Evolutionary conservation across 2,797 vertebrate genomes (phyloP).

Genomic region (Chromobotia macracanthus): DNA sequence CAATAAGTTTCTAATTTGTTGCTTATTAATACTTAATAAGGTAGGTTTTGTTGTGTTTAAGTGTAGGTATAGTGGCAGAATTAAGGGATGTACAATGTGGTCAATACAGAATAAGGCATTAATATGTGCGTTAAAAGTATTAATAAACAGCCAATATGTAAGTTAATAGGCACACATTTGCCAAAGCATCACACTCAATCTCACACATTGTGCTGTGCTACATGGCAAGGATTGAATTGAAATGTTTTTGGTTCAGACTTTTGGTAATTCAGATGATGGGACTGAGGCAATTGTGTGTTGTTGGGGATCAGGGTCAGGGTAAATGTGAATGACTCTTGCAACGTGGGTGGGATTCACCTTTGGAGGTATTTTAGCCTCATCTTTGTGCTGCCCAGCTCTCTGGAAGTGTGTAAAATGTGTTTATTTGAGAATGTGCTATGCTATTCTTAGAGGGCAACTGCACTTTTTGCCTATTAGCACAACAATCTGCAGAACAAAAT

Average conservation of each 20-base stretch:
- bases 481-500: neutral
- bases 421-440: neutral
- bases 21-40: too few species aligned
- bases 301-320: slow-evolving; percentile 30
- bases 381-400: slow-evolving; percentile 7
- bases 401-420: neutral
- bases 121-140: too few species aligned
- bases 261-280: slow-evolving; percentile 53
- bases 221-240: slow-evolving; percentile 20
- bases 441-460: neutral
- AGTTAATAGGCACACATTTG: slow-evolving; percentile 34
- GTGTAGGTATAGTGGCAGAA: too few species aligned
- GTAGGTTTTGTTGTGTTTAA: too few species aligned
- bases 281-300: slow-evolving; percentile 47
- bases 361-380: slow-evolving; percentile 13
- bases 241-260: slow-evolving; percentile 43
- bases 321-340: slow-evolving; percentile 43
- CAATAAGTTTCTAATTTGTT: too few species aligned
- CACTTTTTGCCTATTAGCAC: neutral
- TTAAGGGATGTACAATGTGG: too few species aligned
- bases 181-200: slow-evolving; percentile 51
- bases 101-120: too few species aligned
- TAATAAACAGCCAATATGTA: too few species aligned
- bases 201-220: slow-evolving; percentile 45
- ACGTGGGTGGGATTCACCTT: slow-evolving; percentile 27